Percentiles rank a stretch among this genome's conserved stretches.
Evolutionary conservation across 1,140 invertebrate species (phyloP).

Genomic region (Cyrtorhinus lividipennis): DNA sequence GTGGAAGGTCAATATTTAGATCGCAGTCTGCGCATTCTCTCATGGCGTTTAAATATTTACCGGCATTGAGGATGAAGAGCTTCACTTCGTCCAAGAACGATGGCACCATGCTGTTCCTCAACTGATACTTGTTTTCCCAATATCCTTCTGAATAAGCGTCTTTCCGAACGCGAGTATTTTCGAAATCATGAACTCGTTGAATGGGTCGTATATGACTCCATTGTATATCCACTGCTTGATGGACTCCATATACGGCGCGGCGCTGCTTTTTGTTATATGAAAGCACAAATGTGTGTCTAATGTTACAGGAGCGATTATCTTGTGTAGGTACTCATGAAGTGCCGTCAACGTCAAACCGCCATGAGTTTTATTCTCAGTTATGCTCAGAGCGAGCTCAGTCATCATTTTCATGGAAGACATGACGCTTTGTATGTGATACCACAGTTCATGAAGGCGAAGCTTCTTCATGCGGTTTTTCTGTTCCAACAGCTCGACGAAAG

Average conservation of each 20-base stretch:
- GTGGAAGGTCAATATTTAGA: conserved; percentile 57
- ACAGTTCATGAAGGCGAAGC: conserved; percentile 74
- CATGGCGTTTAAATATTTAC: conserved; percentile 96
- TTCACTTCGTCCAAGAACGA: conserved; percentile 70
- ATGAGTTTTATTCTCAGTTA: conserved; percentile 53
- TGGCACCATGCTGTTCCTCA: conserved; percentile 68
- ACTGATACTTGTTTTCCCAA: conserved; percentile 86
- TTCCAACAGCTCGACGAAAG: conserved; percentile 75
- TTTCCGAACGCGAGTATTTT: conserved; percentile 56
- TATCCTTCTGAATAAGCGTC: conserved; percentile 72
- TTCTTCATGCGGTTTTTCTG: conserved; percentile 55
- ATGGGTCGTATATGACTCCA: conserved; percentile 82
- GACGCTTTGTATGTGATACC: conserved; percentile 77
- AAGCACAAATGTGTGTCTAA: neutral
- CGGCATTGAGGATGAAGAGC: conserved; percentile 82
- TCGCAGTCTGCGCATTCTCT: conserved; percentile 76
- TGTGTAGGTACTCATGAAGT: conserved; percentile 46
- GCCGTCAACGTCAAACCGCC: conserved; percentile 74
- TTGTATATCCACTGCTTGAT: conserved; percentile 90
- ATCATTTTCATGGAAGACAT: conserved; percentile 70
- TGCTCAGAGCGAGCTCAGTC: conserved; percentile 55
- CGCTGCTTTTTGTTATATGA: conserved; percentile 30
- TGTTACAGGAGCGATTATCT: neutral
- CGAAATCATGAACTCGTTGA: conserved; percentile 83
- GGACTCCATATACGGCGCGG: conserved; percentile 81